These are phyloP conservation scores for Acrobasis repandana DNA, from an alignment of 2,888 invertebrate species.

Conservation along the genomic window DNA sequence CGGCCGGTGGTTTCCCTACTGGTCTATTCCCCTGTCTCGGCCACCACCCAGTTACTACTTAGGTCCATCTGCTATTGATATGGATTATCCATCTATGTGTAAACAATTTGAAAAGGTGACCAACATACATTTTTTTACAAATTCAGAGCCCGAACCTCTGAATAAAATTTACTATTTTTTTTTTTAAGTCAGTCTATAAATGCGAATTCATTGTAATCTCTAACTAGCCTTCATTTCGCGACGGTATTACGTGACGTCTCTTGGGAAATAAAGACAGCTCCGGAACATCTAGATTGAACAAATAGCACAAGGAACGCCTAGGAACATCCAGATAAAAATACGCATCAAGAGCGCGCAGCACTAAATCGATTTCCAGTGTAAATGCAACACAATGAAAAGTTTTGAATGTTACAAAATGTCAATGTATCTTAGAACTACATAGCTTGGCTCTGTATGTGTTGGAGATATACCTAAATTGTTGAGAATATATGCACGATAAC, in stretches of 20 bases:
- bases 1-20: too few species aligned
- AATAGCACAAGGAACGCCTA: conserved; percentile 12
- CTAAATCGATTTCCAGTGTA: background rate
- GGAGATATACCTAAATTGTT: too few species aligned
- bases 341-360: background rate
- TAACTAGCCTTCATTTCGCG: conserved; percentile 7
- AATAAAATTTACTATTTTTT: background rate
- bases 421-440: too few species aligned
- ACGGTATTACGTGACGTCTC: conserved; percentile 13
- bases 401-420: background rate
- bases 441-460: too few species aligned
- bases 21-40: too few species aligned
- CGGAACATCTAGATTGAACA: conserved; percentile 13
- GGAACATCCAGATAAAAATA: conserved; percentile 15
- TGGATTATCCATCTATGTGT: background rate
- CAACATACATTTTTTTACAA: background rate
- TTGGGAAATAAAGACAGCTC: conserved; percentile 5
- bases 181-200: background rate
- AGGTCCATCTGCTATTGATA: too few species aligned
- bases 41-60: too few species aligned
- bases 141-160: background rate
- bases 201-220: background rate
- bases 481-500: too few species aligned
- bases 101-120: background rate
- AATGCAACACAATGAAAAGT: background rate